A percentile compares a stretch with the other conserved stretches of the same genome.
phyloP scores from a whole-genome alignment of 2,888 invertebrate genomes.

The Agrochola litura region DNA sequence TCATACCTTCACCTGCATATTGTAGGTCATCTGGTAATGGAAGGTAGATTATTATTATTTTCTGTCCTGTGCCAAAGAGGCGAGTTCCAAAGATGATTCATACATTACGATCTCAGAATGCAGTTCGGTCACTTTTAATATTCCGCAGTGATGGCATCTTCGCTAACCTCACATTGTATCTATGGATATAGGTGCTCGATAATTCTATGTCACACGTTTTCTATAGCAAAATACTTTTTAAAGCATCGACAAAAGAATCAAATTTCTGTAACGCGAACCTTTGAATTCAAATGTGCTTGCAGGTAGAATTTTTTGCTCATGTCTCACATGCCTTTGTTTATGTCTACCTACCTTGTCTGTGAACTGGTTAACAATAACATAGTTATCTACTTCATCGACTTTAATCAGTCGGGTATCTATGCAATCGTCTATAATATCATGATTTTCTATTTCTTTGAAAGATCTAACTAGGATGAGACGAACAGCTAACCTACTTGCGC shows the following conservation, averaged over 20 bases:
- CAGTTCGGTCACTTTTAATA: slow-evolving; percentile 82
- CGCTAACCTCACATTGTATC: slow-evolving; percentile 71
- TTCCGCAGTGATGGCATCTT: slow-evolving; percentile 76
- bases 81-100: slow-evolving; percentile 84
- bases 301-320: slow-evolving; percentile 80
- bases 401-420: slow-evolving; percentile 66
- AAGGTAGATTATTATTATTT: slow-evolving; percentile 78
- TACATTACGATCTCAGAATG: slow-evolving; percentile 81
- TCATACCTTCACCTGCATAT: slow-evolving; percentile 75
- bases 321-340: slow-evolving; percentile 77
- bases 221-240: slow-evolving; percentile 70
- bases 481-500: slow-evolving; percentile 57
- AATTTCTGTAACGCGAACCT: slow-evolving; percentile 65
- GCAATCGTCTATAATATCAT: slow-evolving; percentile 52
- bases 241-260: slow-evolving; percentile 65
- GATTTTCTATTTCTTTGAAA: slow-evolving; percentile 59
- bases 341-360: slow-evolving; percentile 70
- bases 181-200: slow-evolving; percentile 64
- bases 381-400: slow-evolving; percentile 62
- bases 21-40: slow-evolving; percentile 77
- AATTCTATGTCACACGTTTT: slow-evolving; percentile 59
- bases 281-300: slow-evolving; percentile 70
- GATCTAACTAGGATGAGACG: slow-evolving; percentile 56
- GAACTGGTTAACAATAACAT: slow-evolving; percentile 73
- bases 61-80: slow-evolving; percentile 81